Base-by-base conservation (phyloP, 2,113 vertebrate species). In the Misgurnus mizolepis region DNA sequence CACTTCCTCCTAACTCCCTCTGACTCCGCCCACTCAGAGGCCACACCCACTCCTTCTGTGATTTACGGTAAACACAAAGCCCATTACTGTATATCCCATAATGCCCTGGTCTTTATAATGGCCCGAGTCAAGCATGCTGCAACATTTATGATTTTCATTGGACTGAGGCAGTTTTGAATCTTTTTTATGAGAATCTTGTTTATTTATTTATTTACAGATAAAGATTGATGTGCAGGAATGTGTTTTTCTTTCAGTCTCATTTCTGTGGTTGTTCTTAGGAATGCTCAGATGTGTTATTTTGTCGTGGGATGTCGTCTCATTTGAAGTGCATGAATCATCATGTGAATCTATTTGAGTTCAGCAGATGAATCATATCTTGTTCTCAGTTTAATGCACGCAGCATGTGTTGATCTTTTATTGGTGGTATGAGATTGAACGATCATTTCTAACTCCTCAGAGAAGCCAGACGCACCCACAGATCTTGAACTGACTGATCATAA, bases 401-500 rank as follows among this genome's bases (percentile, higher is more conserved):
- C 50, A 53, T 53, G 50, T 53, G 3, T 53, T 18, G 17, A 7
- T 18, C 17, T 58, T 1, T 55, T 17, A 18, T 74, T 11, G 10
- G 39, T 45, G 15, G 5, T 14, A 15, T 18, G 17, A 8, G 4
- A 18, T 18, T 58, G 17, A 58, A n/a, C 14, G n/a, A 7, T 58
- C 2, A 7, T 75, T 55, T 79, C 17, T 80, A 11, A 80, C 80
- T 84, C 89, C 84, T 43, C 92, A 99, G 98, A 96, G 90, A 90
- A 88, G 72, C 98, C 98, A 5, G 94, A 96, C 84, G 91, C 95
- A 74, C 96, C 98, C 0, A 95, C 94, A 82, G 98, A 98, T 90
- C 94, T 99, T 79, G 98, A 99, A 89, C 79, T 99, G 87, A 98
- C 97, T 3, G 95, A 94, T 89, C 93, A 90, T 60, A 93, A 91